These are phyloP conservation scores for Hipposideros armiger DNA, from an alignment of 2,113 vertebrate genomes.

Conservation along the genomic window DNA sequence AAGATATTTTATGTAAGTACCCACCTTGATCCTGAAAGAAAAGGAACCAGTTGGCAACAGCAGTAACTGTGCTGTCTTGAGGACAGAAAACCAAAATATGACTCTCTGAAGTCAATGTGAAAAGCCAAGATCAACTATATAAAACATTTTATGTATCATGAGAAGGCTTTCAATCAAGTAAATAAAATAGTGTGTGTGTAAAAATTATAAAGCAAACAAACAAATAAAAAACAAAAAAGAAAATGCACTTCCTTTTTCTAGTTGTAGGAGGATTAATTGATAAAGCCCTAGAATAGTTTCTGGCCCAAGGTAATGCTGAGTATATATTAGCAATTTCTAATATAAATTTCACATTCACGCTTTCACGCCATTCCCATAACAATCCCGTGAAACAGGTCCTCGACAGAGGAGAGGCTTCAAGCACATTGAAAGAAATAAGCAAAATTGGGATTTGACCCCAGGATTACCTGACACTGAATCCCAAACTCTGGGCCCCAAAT, in stretches of 20 bases:
- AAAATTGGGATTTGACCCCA: background rate
- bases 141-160: background rate
- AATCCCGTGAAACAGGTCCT: background rate
- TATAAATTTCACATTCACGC: background rate
- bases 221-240: too few relatives aligned
- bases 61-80: slow-evolving; percentile 61
- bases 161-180: background rate
- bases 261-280: background rate
- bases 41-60: slow-evolving; percentile 54
- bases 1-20: slow-evolving; percentile 90
- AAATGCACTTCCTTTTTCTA: background rate
- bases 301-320: background rate
- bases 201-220: background rate
- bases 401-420: background rate
- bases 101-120: background rate
- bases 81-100: background rate
- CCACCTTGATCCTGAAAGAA: slow-evolving; percentile 85
- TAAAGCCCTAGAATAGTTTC: background rate
- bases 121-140: background rate
- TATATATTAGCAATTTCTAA: background rate
- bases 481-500: background rate
- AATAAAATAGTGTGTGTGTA: background rate
- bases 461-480: background rate
- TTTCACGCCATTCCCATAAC: background rate
- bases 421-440: background rate